Conservation (phyloP, 2,797 vertebrate species). For the Psittacula echo region DNA sequence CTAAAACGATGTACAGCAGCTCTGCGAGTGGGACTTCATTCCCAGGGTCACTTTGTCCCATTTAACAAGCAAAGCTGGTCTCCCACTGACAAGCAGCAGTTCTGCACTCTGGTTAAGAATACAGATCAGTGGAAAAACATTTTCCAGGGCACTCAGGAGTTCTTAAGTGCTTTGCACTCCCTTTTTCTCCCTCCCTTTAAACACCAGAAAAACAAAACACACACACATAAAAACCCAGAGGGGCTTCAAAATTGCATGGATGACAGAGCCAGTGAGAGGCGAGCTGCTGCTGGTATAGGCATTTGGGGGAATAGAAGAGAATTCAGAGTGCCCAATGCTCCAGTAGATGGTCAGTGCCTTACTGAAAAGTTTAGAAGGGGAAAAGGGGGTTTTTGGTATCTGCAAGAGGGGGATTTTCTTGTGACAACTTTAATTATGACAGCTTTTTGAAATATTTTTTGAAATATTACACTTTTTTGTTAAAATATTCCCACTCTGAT, state of each 20-base stretch:
- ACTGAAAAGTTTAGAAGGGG: neutral
- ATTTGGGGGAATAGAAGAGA: neutral
- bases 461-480: neutral
- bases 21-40: neutral
- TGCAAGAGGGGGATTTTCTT: neutral
- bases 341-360: neutral
- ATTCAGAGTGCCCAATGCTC: neutral
- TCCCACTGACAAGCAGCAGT: constrained; percentile 13
- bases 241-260: accelerated
- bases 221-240: neutral
- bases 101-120: neutral
- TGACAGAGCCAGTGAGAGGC: neutral
- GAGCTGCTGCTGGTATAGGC: neutral
- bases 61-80: neutral
- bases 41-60: constrained; percentile 21
- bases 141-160: neutral
- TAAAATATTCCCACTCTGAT: accelerated
- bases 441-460: neutral
- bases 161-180: neutral
- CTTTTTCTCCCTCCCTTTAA: neutral
- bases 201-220: neutral
- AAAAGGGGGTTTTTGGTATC: neutral
- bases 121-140: neutral
- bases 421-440: neutral
- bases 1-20: neutral